Conservation (phyloP, 2,888 invertebrate genomes). For the Philaethria dido region DNA sequence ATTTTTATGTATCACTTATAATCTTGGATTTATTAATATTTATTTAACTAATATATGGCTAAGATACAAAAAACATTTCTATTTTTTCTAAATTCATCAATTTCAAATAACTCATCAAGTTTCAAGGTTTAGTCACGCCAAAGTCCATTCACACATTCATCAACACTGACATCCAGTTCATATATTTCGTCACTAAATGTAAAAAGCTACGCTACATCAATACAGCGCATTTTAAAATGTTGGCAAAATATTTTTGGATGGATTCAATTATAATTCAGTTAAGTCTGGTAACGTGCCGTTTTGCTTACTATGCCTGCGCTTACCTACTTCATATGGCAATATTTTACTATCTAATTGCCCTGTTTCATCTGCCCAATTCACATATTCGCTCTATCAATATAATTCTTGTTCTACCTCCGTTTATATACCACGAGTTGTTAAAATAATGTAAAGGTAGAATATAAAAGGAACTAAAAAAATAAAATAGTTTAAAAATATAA, state of each 20-base stretch:
- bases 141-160: slow-evolving; percentile 7
- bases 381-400: slow-evolving; percentile 22
- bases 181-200: background rate
- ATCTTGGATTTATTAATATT: too few relatives aligned
- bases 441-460: background rate
- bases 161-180: background rate
- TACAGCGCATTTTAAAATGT: slow-evolving; percentile 37
- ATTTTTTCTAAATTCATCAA: slow-evolving; percentile 1
- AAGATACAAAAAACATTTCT: too few relatives aligned
- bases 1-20: background rate
- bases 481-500: background rate
- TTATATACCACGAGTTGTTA: slow-evolving; percentile 12
- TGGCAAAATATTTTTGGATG: slow-evolving; percentile 61
- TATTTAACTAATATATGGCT: too few relatives aligned
- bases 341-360: slow-evolving; percentile 22
- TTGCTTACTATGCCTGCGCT: slow-evolving; percentile 33
- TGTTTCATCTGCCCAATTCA: slow-evolving; percentile 11
- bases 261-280: slow-evolving; percentile 54
- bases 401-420: background rate
- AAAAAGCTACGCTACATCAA: slow-evolving; percentile 27
- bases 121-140: background rate
- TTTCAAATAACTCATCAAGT: background rate
- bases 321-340: background rate
- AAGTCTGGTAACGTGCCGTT: slow-evolving; percentile 8
- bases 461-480: background rate